Percentiles rank a stretch among this genome's conserved stretches.
Conservation (phyloP, 2,797 vertebrate genomes). For the Intellagama lesueurii region DNA sequence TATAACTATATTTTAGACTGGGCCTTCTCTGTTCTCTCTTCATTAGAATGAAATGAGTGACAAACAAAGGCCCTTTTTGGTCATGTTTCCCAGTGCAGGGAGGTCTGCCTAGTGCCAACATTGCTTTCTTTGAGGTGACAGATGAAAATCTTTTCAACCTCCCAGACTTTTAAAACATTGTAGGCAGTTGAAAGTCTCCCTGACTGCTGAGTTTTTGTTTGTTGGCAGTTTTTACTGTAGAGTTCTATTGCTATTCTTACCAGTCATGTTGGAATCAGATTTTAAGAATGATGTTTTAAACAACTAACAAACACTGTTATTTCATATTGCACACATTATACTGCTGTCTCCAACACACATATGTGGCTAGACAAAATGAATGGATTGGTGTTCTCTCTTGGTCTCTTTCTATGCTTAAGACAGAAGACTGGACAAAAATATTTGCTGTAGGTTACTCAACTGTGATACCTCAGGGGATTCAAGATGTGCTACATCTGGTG, state of each 20-base stretch:
- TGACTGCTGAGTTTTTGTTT: neutral
- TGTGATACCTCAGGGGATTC: constrained; percentile 81
- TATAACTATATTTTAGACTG: neutral
- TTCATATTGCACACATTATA: neutral
- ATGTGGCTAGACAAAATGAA: constrained; percentile 47
- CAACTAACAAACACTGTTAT: neutral
- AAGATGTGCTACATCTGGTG: constrained; percentile 80
- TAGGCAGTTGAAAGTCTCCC: neutral
- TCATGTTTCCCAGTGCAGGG: neutral
- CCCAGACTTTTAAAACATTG: neutral
- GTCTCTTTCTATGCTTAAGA: constrained; percentile 58
- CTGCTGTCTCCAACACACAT: neutral
- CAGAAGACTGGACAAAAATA: constrained; percentile 88
- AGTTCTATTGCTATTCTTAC: neutral
- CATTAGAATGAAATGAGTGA: neutral
- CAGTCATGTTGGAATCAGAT: neutral
- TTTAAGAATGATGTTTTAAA: neutral
- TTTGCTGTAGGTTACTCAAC: constrained; percentile 88
- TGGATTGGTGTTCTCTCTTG: constrained; percentile 34
- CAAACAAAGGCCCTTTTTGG: neutral
- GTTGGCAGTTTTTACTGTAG: neutral
- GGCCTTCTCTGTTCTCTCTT: neutral
- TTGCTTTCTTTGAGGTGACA: neutral
- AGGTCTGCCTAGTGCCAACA: neutral
- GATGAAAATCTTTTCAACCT: neutral